Evolutionary conservation across 2,888 invertebrate genomes (phyloP).

Genomic region (Drosophila aldrichi): DNA sequence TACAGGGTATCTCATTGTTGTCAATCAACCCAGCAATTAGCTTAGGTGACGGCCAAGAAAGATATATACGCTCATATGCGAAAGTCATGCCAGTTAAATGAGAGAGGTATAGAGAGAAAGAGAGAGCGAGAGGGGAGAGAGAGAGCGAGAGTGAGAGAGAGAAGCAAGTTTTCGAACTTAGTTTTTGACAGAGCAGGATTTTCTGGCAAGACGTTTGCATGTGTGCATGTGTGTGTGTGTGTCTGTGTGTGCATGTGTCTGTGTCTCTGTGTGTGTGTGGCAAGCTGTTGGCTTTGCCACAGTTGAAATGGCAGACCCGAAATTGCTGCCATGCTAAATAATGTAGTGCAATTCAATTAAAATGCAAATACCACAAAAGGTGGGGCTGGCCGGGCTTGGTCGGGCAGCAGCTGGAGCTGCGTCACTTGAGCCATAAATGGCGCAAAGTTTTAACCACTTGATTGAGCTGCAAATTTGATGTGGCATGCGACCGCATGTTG

Average conservation of each 20-base stretch:
- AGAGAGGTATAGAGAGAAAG: too few species aligned
- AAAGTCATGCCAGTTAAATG: not conserved
- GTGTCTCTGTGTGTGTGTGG: slow-evolving; percentile 1
- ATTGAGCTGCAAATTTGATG: slow-evolving; percentile 72
- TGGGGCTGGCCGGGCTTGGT: not conserved
- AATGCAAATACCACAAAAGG: slow-evolving; percentile 69
- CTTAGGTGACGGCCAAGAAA: not conserved
- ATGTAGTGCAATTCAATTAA: slow-evolving; percentile 80
- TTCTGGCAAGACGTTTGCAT: slow-evolving; percentile 1
- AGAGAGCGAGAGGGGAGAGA: slow-evolving; percentile 2
- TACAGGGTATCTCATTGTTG: not conserved
- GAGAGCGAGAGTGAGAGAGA: slow-evolving; percentile 4
- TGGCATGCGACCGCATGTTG: slow-evolving; percentile 51
- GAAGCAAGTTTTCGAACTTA: slow-evolving; percentile 9
- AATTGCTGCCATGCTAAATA: slow-evolving; percentile 57
- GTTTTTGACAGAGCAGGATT: slow-evolving; percentile 6
- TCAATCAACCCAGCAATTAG: not conserved
- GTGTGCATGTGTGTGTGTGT: not conserved
- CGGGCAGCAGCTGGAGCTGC: slow-evolving; percentile 18
- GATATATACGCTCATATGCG: not conserved
- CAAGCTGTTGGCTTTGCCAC: slow-evolving; percentile 13
- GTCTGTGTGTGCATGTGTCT: not conserved
- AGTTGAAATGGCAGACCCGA: slow-evolving; percentile 22
- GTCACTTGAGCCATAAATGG: slow-evolving; percentile 56
- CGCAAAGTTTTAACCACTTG: slow-evolving; percentile 55